phyloP scores from a whole-genome alignment of 2,888 invertebrate species.

The Hirtodrosophila alboralis region DNA sequence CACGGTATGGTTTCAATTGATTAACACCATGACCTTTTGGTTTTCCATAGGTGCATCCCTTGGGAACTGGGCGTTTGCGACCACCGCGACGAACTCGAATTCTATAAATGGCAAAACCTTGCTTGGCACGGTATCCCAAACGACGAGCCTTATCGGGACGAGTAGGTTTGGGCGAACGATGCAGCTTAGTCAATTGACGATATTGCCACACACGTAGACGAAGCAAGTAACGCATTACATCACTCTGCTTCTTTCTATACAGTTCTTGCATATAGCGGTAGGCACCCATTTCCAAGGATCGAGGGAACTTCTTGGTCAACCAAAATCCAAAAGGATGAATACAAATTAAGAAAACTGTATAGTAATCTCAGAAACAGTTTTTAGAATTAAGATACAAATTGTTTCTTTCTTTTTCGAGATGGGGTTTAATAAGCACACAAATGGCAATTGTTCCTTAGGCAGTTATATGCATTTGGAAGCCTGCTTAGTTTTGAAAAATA shows the following conservation, averaged over 20 bases:
- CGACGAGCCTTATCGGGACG: slow-evolving; percentile 92
- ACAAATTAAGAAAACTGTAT: too few species aligned
- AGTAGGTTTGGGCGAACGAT: slow-evolving; percentile 96
- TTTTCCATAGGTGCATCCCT: slow-evolving; percentile 99
- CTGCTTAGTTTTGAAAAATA: too few species aligned
- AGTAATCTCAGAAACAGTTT: too few species aligned
- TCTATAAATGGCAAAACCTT: slow-evolving; percentile 98
- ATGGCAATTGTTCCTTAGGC: too few species aligned
- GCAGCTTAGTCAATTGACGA: slow-evolving; percentile 97
- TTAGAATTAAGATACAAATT: too few species aligned
- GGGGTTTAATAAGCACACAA: too few species aligned
- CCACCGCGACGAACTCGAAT: slow-evolving; percentile 99
- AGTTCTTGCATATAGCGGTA: slow-evolving; percentile 99
- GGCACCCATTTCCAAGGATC: slow-evolving; percentile 93
- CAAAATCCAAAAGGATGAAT: slow-evolving; percentile 63
- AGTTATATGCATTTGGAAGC: too few species aligned
- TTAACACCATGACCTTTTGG: slow-evolving; percentile 99
- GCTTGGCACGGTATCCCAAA: slow-evolving; percentile 95
- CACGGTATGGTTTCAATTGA: slow-evolving; percentile 97
- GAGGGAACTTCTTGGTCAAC: slow-evolving; percentile 85
- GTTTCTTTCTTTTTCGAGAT: too few species aligned
- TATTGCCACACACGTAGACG: slow-evolving; percentile 99
- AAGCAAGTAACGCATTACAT: slow-evolving; percentile 96
- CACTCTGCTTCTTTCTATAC: slow-evolving; percentile 97
- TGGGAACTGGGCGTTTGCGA: slow-evolving; percentile 99